Base-by-base conservation (phyloP, 2,888 invertebrate genomes). In the Ophion slaviceki region DNA sequence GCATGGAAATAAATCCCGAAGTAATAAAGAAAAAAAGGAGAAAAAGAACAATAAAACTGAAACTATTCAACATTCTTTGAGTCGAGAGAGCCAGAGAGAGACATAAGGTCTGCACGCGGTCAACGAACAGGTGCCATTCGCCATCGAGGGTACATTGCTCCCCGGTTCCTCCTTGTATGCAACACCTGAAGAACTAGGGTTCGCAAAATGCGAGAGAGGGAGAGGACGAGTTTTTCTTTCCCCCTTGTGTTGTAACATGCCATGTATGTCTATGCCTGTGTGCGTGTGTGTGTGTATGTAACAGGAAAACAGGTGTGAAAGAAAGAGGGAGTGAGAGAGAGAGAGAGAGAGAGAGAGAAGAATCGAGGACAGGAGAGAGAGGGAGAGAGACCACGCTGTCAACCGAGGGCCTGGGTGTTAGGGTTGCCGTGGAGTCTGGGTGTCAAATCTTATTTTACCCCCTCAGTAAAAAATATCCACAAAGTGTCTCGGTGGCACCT, bases 301-400 rank as follows among this genome's bases (percentile, higher is more conserved):
- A 53, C 14, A 53, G 17, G 88, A 83, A 88, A 87, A 88, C 88
- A 88, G 88, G 88, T 88, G 88, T 86, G 81, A 78, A 70, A 67
- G 74, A 82, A 78, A n/a, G n/a, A 20, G 82, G 36, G 85, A 59
- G 59, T 53, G 57, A 57, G 53, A 74, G 67, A 74, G 67, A 79
- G 20, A 62, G 53, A 77, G 70, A 68, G 61, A 47, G 67, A 79
- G 20, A 62, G 53, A 77, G 70, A 68, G 61, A 47, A 24, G 24
- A 24, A 24, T 24, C 24, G 24, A 62, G 36, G 17, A 47, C 32
- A 75, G 64, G 24, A 20, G 45, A 59, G 17, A n/a, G 24, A 47
- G 36, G 36, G 59, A 40, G 53, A 77, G 40, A 77, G 59, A 75
- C 62, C 7, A 36, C 36, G 66, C 40, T 66, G 24, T 66, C 36